These are phyloP conservation scores for Ostrea denselamellosa DNA, from an alignment of 1,140 invertebrate genomes.

Conservation along the genomic window DNA sequence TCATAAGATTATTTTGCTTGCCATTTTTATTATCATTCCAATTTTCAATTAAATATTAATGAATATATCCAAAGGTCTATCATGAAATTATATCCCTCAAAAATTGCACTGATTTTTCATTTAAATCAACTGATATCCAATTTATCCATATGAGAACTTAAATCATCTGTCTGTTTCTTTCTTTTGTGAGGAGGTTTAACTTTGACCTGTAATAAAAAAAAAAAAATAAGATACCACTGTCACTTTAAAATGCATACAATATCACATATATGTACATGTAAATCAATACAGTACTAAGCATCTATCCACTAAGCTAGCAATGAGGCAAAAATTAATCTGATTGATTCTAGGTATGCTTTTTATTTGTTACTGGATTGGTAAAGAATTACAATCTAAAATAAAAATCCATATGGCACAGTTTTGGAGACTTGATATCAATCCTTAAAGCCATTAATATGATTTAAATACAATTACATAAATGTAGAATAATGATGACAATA, in stretches of 20 bases:
- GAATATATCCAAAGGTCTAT: background rate
- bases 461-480: too few relatives aligned
- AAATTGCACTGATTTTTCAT: background rate
- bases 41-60: background rate
- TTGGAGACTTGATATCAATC: too few relatives aligned
- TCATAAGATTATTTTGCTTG: background rate
- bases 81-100: too few relatives aligned
- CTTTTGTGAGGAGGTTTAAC: slow-evolving; percentile 13
- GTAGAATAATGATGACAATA: too few relatives aligned
- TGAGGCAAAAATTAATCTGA: too few relatives aligned
- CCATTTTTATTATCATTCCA: background rate
- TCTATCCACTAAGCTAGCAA: too few relatives aligned
- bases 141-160: background rate
- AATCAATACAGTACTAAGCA: too few relatives aligned
- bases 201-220: background rate
- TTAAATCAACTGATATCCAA: background rate
- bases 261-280: background rate
- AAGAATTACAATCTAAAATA: too few relatives aligned
- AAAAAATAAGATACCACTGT: background rate
- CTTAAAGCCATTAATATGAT: too few relatives aligned
- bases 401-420: too few relatives aligned
- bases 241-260: background rate
- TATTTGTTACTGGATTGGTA: too few relatives aligned
- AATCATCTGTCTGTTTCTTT: background rate
- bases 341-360: too few relatives aligned